Percentiles rank a stretch among this genome's conserved stretches.
phyloP scores from a whole-genome alignment of 2,888 invertebrate genomes.

The Acronicta leporina region DNA sequence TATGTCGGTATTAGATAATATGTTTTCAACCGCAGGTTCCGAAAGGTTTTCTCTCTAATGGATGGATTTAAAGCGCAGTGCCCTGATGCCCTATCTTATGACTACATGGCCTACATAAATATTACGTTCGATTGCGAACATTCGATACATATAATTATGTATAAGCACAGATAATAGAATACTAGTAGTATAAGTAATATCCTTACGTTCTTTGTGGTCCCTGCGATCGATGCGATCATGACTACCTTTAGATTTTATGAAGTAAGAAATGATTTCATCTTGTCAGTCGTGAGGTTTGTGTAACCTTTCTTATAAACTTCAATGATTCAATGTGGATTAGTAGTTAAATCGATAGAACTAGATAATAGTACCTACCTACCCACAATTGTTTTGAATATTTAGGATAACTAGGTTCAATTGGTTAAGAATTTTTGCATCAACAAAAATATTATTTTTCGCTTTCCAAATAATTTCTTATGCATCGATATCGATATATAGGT shows the following conservation, averaged over 20 bases:
- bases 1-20: slow-evolving; percentile 2
- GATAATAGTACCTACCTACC: no score
- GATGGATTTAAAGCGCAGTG: slow-evolving; percentile 35
- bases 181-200: no score
- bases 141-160: no score
- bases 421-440: no score
- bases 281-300: slow-evolving; percentile 2
- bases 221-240: not conserved
- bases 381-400: not conserved
- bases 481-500: no score
- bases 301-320: not conserved
- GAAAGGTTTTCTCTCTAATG: slow-evolving; percentile 3
- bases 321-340: not conserved
- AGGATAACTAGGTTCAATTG: no score
- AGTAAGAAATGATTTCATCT: not conserved
- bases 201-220: no score
- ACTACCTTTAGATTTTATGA: not conserved
- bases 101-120: not conserved
- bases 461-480: no score
- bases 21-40: slow-evolving; percentile 1
- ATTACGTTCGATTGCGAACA: not conserved
- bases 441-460: no score
- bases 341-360: no score
- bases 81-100: slow-evolving; percentile 23
- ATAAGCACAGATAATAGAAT: no score